phyloP scores from a whole-genome alignment of 2,113 vertebrate genomes.

The Gracilinanus agilis region DNA sequence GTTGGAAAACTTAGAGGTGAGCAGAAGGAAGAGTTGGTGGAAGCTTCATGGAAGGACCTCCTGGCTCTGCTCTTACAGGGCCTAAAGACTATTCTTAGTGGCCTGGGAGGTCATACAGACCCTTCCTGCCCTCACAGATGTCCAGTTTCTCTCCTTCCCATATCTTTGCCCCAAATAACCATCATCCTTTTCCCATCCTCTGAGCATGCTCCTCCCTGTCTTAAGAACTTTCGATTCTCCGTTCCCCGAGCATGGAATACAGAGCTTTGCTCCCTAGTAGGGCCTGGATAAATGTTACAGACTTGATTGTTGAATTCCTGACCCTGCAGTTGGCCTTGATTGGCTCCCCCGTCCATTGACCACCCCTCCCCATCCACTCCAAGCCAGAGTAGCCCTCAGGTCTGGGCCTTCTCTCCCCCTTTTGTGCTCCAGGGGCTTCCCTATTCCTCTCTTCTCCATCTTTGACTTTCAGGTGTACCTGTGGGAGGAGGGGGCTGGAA shows the following conservation, averaged over 20 bases:
- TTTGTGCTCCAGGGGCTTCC: not conserved
- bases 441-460: not conserved
- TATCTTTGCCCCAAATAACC: not conserved
- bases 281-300: not conserved
- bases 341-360: not conserved
- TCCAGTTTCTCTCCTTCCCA: not conserved
- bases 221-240: not conserved
- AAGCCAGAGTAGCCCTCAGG: not conserved
- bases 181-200: no score
- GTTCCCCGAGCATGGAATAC: not conserved
- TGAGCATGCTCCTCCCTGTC: not conserved
- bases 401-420: not conserved
- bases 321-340: not conserved
- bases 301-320: not conserved
- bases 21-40: constrained; percentile 1
- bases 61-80: not conserved
- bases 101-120: not conserved
- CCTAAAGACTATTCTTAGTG: constrained; percentile 21
- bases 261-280: not conserved
- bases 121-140: not conserved
- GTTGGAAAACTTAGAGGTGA: not conserved
- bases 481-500: not conserved
- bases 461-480: not conserved
- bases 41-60: not conserved
- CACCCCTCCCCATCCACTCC: not conserved